Base-by-base conservation (phyloP, 1,140 invertebrate genomes). In the Bacillus rossius region DNA sequence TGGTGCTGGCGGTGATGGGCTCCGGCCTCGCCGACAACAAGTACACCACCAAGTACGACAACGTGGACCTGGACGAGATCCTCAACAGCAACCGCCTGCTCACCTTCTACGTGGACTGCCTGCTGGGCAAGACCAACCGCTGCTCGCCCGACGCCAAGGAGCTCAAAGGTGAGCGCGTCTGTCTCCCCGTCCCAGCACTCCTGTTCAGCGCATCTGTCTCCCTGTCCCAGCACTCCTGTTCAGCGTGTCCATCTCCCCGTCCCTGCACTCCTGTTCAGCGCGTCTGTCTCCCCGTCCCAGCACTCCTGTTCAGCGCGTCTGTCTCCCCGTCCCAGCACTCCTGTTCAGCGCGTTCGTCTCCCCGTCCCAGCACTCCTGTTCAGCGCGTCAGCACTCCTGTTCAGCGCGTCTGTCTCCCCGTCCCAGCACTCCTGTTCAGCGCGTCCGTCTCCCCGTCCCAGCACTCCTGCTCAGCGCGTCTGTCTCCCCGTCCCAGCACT, bases 31-130 rank as follows among this genome's bases (percentile, higher is more conserved):
- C 77, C 2, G 73, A 66, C 1, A 76, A 79, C 0, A 81, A 80
- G 60, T 90, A 89, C 66, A 86, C 85, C 0, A 81, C 78, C 19
- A 89, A 85, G 71, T 90, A 82, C 65, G 88, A 91, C 68, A 84
- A 85, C 62, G 73, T 90, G 25, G 73, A 90, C 67, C 20, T 89
- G 10, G 79, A 88, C 38, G 78, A 85, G 61, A 84, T 91, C 45
- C 67, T 90, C 1, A 70, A 73, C 0, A 89, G 82, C 55, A 80
- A 86, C 1, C 74, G 87, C 37, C 72, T 91, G 14, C 71, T 89
- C 3, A 73, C 70, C 1, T 83, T 79, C 47, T 89, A 90, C 61
- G 69, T 78, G 7, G 79, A 87, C 55, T 91, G 88, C 67, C 61
- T 90, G 1, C 56, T 89, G 61, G 84, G 84, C 0, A 75, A 77